Percentiles rank a stretch among this genome's conserved stretches.
Conservation (phyloP, 2,797 vertebrate species). For the Fringilla coelebs region DNA sequence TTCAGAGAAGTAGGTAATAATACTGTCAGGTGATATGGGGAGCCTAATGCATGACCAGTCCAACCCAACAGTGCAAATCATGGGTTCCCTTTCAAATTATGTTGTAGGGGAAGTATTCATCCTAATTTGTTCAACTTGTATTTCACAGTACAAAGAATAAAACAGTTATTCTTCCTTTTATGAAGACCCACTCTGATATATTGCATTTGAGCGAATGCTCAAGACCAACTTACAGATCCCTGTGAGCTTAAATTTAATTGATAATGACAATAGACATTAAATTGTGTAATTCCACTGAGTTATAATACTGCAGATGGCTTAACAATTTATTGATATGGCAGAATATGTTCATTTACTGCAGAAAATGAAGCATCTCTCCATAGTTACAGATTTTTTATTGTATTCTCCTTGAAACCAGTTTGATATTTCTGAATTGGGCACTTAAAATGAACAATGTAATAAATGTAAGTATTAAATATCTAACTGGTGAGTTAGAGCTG, state of each 20-base stretch:
- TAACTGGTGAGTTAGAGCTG: not conserved
- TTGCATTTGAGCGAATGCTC: not conserved
- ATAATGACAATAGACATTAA: not conserved
- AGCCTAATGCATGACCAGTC: not conserved
- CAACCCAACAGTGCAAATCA: not conserved
- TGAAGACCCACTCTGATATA: not conserved
- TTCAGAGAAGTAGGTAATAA: not conserved
- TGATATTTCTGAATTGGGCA: not conserved
- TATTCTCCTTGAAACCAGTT: not conserved
- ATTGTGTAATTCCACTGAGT: not conserved
- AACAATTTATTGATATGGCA: not conserved
- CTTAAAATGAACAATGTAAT: not conserved
- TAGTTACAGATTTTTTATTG: not conserved
- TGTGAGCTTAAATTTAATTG: not conserved
- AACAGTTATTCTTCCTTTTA: not conserved
- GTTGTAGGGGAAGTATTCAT: not conserved
- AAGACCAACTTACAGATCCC: not conserved
- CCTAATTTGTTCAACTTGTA: not conserved
- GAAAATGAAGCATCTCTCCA: not conserved
- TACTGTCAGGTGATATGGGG: not conserved
- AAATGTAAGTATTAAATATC: constrained; percentile 27
- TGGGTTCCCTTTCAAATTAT: not conserved
- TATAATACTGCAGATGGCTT: not conserved
- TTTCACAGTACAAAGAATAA: not conserved
- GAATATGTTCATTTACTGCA: not conserved